Evolutionary conservation across 2,113 vertebrate species (phyloP), one percentile per base, ranked within the genome.

Genomic region (Lates calcarifer): DNA sequence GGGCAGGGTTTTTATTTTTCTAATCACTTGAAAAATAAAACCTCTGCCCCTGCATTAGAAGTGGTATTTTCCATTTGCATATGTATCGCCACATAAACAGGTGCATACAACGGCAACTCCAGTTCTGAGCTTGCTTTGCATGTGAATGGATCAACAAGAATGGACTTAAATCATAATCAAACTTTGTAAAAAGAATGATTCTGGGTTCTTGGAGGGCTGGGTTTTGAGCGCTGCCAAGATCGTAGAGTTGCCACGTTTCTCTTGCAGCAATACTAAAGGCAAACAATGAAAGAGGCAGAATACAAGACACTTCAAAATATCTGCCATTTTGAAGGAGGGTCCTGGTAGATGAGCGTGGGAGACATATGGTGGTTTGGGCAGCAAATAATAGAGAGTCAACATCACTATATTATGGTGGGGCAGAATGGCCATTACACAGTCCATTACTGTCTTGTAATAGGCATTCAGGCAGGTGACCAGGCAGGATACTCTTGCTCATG

Each of bases 141-240:
- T 87, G 55, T 83, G 64, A 90, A 90, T 87, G 57, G 74, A 31
- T 74, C 66, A 26, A 82, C 45, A 64, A 74, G 74, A 77, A 82
- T 53, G 41, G 31, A 43, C 37, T 66, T 82, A 47, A 63, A 67
- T 82, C 72, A 79, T 35, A 47, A 61, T 51, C 9, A 51, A 60
- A 74, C 55, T 62, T 55, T 61, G 41, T 60, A 63, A 84, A 57
- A n/a, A 35, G 37, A 53, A 47, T 64, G 37, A 85, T 75, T 83
- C 65, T 68, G 55, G 60, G 69, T 53, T 77, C 47, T 51, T 69
- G 24, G 64, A 47, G 26, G 14, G 57, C 45, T 24, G 15, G 53
- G 29, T 67, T 58, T 45, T 39, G 53, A 82, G 66, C 31, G 4
- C 7, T 37, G 72, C 74, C 57, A 73, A 56, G 51, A 69, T 18